Conservation (phyloP, 2,113 vertebrate species). For the Platysternon megacephalum region DNA sequence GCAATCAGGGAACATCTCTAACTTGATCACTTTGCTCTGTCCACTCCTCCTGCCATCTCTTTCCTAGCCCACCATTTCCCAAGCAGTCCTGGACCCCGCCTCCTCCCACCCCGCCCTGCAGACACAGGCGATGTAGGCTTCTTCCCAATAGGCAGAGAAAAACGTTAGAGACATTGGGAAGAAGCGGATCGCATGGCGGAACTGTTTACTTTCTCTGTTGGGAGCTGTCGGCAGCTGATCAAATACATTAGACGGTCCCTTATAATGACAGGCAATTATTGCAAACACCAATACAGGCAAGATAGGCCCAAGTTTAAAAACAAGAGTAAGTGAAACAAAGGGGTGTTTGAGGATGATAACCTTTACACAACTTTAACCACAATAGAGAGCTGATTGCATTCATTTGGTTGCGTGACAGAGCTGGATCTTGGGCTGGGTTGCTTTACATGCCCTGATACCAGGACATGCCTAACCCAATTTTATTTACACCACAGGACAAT, state of each 20-base stretch:
- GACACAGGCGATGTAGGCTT: rapidly evolving
- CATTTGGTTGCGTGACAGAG: neutral
- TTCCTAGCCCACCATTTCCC: neutral
- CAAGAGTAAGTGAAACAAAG: neutral
- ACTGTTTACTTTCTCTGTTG: constrained; percentile 13
- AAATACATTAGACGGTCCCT: neutral
- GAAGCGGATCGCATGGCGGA: rapidly evolving
- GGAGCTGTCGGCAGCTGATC: constrained; percentile 41
- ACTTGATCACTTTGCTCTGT: rapidly evolving
- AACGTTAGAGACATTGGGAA: rapidly evolving
- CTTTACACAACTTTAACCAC: neutral
- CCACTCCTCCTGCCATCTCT: neutral
- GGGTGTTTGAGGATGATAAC: neutral
- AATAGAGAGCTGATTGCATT: neutral
- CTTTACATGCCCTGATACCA: neutral
- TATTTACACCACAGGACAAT: neutral
- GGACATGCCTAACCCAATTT: neutral
- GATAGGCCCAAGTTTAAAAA: no score
- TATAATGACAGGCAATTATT: rapidly evolving
- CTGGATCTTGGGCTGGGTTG: neutral
- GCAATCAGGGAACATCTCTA: neutral
- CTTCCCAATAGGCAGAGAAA: neutral
- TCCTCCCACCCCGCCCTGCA: rapidly evolving
- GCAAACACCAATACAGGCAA: rapidly evolving
- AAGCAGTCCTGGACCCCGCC: rapidly evolving